These are phyloP conservation scores for Oligia strigilis DNA, from an alignment of 2,888 invertebrate genomes.

Conservation along the genomic window DNA sequence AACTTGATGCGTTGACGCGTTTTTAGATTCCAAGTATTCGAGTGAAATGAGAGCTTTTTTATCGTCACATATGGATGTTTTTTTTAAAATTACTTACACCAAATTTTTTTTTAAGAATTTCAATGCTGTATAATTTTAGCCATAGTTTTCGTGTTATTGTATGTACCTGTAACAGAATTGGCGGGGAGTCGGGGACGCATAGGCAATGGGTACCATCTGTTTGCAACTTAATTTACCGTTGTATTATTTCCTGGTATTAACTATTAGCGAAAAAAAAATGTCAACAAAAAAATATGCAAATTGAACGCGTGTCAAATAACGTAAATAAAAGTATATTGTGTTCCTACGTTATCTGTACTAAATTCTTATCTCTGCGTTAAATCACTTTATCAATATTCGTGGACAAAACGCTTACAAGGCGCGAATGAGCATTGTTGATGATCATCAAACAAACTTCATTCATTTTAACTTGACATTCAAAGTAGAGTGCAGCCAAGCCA, in stretches of 20 bases:
- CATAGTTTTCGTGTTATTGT: not conserved
- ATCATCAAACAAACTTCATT: conserved; percentile 37
- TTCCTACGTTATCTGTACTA: conserved; percentile 28
- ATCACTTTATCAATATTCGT: conserved; percentile 43
- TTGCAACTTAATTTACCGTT: not conserved
- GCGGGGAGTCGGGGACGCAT: not conserved
- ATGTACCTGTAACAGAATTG: conserved; percentile 2
- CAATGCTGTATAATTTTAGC: conserved; percentile 15
- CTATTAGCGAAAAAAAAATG: not conserved
- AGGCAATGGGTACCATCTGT: not conserved
- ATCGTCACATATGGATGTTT: conserved; percentile 48
- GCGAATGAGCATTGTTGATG: conserved; percentile 38
- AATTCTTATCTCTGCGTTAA: conserved; percentile 43
- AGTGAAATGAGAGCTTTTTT: conserved; percentile 55
- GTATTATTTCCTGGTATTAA: not conserved
- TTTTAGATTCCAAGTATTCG: conserved; percentile 43
- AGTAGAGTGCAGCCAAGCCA: conserved; percentile 45
- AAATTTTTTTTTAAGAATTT: not conserved
- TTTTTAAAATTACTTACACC: not conserved
- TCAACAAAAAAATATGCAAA: conserved; percentile 13
- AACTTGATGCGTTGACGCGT: conserved; percentile 42
- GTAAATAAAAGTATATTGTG: conserved; percentile 40
- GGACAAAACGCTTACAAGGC: conserved; percentile 35
- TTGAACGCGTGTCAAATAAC: conserved; percentile 21
- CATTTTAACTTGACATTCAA: conserved; percentile 59